These are phyloP conservation scores for Melanostoma mellinum DNA, from an alignment of 2,888 invertebrate genomes.

Conservation along the genomic window DNA sequence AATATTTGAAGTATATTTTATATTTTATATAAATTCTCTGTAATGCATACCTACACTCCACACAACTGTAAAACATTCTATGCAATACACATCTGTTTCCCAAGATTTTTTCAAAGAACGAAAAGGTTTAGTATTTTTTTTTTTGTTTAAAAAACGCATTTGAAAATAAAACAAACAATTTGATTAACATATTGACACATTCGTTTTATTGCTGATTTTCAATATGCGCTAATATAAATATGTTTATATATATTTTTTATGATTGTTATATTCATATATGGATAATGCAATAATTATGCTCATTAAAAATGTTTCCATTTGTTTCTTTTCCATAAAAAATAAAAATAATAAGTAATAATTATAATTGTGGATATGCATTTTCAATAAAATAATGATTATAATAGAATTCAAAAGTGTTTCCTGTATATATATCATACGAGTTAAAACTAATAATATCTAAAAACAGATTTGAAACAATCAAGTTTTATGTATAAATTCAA, in stretches of 20 bases:
- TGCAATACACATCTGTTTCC: too few relatives aligned
- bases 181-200: conserved; percentile 61
- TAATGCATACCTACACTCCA: too few relatives aligned
- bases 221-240: conserved; percentile 65
- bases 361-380: conserved; percentile 61
- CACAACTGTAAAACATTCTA: too few relatives aligned
- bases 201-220: conserved; percentile 68
- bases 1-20: too few relatives aligned
- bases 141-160: too few relatives aligned
- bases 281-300: conserved; percentile 25
- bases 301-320: conserved; percentile 36
- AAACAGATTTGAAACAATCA: conserved; percentile 47
- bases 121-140: not conserved
- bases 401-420: conserved; percentile 20
- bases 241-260: conserved; percentile 52
- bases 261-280: conserved; percentile 44
- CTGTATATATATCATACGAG: conserved; percentile 2
- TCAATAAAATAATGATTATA: conserved; percentile 21
- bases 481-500: conserved; percentile 13
- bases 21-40: too few relatives aligned
- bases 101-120: not conserved
- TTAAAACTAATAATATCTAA: conserved; percentile 52
- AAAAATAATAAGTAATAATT: conserved; percentile 25
- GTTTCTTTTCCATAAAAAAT: conserved; percentile 25
- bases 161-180: conserved; percentile 1